Evolutionary conservation across 2,888 invertebrate genomes (phyloP).

Genomic region (Ypsolopha scabrella): DNA sequence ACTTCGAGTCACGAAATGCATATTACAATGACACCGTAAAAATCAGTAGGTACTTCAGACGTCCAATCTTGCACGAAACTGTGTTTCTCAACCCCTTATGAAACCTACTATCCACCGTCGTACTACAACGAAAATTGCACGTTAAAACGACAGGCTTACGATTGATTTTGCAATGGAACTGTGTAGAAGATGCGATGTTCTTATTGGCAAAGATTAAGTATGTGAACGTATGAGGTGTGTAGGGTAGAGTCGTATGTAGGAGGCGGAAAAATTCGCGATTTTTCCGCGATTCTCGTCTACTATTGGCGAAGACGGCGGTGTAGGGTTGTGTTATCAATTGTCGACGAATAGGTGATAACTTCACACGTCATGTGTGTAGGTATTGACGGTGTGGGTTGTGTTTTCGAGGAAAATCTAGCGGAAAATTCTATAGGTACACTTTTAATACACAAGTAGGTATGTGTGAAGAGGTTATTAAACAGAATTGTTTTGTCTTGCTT

Average conservation of each 20-base stretch:
- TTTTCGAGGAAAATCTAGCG: no score
- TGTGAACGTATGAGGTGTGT: neutral
- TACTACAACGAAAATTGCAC: neutral
- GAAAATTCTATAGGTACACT: no score
- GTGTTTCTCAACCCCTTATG: neutral
- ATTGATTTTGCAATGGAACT: neutral
- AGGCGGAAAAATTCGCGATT: constrained; percentile 34
- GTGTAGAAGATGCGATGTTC: neutral
- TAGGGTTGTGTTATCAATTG: constrained; percentile 4
- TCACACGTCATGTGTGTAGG: neutral
- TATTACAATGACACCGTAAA: neutral
- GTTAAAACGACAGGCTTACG: neutral
- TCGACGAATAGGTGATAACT: constrained; percentile 1
- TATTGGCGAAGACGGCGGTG: constrained; percentile 34
- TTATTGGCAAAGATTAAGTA: neutral
- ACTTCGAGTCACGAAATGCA: neutral
- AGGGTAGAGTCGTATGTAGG: constrained; percentile 6
- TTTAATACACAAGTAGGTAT: no score
- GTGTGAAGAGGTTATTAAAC: no score
- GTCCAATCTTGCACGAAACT: neutral
- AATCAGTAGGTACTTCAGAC: neutral
- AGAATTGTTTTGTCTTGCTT: no score
- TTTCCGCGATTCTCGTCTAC: constrained; percentile 23
- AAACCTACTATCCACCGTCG: neutral
- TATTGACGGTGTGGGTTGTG: neutral